Evolutionary conservation across 2,888 invertebrate species (phyloP).

Genomic region (Poecilus cupreus): DNA sequence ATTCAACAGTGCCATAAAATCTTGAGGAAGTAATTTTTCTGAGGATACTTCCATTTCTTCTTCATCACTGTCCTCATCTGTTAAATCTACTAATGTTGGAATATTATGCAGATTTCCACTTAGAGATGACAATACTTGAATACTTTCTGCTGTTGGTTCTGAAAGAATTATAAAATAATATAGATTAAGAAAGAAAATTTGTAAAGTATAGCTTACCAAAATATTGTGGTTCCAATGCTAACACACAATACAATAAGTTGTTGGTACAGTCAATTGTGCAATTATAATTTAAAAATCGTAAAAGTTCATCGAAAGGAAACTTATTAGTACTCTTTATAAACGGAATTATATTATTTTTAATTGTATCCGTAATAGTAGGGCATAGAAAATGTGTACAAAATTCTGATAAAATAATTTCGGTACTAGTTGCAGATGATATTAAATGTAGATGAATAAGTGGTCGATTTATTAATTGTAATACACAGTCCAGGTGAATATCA

Average conservation of each 20-base stretch:
- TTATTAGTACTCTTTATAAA: conserved; percentile 75
- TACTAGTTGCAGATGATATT: conserved; percentile 73
- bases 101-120: conserved; percentile 70
- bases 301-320: conserved; percentile 74
- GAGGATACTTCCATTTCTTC: conserved; percentile 75
- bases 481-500: conserved; percentile 80
- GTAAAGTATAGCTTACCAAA: conserved; percentile 76
- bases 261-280: conserved; percentile 73
- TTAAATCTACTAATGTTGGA: conserved; percentile 72
- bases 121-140: conserved; percentile 77
- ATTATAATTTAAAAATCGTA: conserved; percentile 69
- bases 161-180: conserved; percentile 56
- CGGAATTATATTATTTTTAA: conserved; percentile 83
- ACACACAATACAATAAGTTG: conserved; percentile 80
- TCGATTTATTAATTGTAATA: conserved; percentile 84
- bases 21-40: conserved; percentile 68
- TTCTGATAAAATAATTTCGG: conserved; percentile 74
- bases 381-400: conserved; percentile 82
- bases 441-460: conserved; percentile 80
- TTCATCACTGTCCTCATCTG: conserved; percentile 77
- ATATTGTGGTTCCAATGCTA: conserved; percentile 80
- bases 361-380: conserved; percentile 79
- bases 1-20: conserved; percentile 70
- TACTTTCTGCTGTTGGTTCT: conserved; percentile 74
- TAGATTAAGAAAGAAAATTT: neutral